These are phyloP conservation scores for Umimayanthus chanpuru DNA, from an alignment of 92 coral and sea anemone species.

Conservation along the genomic window DNA sequence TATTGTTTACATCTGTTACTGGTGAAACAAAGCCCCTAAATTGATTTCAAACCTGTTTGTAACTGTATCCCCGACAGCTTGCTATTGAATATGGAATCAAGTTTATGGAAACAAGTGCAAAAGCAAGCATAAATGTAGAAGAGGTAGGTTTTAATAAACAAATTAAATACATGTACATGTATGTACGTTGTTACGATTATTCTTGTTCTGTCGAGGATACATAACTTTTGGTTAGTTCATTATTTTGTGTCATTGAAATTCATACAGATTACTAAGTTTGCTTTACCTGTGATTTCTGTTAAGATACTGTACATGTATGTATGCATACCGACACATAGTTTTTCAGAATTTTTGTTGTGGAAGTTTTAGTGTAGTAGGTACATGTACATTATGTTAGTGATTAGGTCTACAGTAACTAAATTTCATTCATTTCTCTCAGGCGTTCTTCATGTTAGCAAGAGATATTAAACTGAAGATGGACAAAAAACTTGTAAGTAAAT, in stretches of 20 bases:
- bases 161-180: too few relatives aligned
- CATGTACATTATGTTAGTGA: not conserved
- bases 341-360: not conserved
- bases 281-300: not conserved
- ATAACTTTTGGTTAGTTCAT: too few relatives aligned
- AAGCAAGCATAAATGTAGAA: constrained; percentile 97
- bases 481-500: constrained; percentile 87
- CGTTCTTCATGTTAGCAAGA: constrained; percentile 95
- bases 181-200: too few relatives aligned
- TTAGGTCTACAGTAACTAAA: not conserved
- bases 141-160: constrained; percentile 60
- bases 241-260: too few relatives aligned
- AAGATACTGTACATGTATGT: too few relatives aligned
- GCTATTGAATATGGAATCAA: constrained; percentile 97
- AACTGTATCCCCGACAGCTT: constrained; percentile 51
- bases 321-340: not conserved
- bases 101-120: constrained; percentile 99
- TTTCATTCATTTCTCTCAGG: constrained; percentile 45
- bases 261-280: too few relatives aligned
- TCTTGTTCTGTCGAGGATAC: too few relatives aligned
- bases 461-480: constrained; percentile 98
- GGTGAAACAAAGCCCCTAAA: not conserved
- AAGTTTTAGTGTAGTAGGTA: not conserved
- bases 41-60: too few relatives aligned
- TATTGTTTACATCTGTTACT: not conserved